Evolutionary conservation across 53 echinoderm and acorn worm species (phyloP).

Genomic region (Paracentrotus lividus): DNA sequence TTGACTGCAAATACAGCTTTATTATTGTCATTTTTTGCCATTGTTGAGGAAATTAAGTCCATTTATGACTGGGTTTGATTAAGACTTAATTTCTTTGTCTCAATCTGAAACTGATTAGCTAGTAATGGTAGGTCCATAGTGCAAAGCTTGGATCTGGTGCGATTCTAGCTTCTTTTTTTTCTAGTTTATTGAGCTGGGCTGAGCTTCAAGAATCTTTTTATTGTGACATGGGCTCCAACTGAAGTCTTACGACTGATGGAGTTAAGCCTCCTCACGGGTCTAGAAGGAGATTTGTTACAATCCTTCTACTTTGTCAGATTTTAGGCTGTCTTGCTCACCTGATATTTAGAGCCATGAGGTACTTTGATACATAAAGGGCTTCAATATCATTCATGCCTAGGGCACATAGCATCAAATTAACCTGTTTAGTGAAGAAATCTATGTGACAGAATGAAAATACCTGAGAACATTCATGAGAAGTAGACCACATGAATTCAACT

Average conservation of each 20-base stretch:
- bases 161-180: constrained; percentile 16
- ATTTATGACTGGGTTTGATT: no score
- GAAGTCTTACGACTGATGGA: constrained; percentile 1
- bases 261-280: not conserved
- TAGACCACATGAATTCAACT: not conserved
- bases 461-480: not conserved
- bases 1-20: no score
- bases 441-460: not conserved
- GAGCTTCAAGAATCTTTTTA: not conserved
- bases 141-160: not conserved
- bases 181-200: not conserved
- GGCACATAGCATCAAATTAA: not conserved
- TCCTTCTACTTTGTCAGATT: not conserved
- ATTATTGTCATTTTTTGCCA: no score
- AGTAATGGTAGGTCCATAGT: not conserved
- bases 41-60: no score
- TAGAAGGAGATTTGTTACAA: not conserved
- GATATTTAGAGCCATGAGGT: not conserved
- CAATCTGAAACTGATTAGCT: not conserved
- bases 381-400: not conserved
- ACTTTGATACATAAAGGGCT: not conserved
- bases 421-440: not conserved
- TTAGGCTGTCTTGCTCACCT: not conserved
- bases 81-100: not conserved
- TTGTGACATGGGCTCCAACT: constrained; percentile 7